These are phyloP conservation scores for Cerceris rybyensis DNA, from an alignment of 2,888 invertebrate species.

Conservation along the genomic window DNA sequence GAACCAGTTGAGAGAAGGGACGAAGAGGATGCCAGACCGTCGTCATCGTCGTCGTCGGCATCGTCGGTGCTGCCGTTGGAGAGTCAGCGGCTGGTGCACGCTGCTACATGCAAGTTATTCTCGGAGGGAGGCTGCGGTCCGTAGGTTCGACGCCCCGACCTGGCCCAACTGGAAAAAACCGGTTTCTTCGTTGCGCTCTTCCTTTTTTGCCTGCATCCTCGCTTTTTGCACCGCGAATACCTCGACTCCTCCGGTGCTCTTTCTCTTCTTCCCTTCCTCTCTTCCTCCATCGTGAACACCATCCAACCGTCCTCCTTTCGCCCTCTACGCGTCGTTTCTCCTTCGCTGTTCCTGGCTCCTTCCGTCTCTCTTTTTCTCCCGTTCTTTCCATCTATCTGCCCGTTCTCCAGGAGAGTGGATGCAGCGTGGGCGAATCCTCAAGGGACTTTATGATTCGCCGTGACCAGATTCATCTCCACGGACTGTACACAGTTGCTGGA, in stretches of 20 bases:
- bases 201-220: slow-evolving; percentile 79
- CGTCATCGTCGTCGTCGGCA: slow-evolving; percentile 49
- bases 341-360: slow-evolving; percentile 9
- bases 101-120: slow-evolving; percentile 80
- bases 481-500: slow-evolving; percentile 25
- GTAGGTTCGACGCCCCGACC: slow-evolving; percentile 82
- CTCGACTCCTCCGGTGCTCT: slow-evolving; percentile 55
- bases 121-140: slow-evolving; percentile 80
- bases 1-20: slow-evolving; percentile 68
- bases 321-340: too few species aligned
- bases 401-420: slow-evolving; percentile 48
- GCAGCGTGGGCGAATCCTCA: slow-evolving; percentile 69
- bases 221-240: slow-evolving; percentile 77
- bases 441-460: slow-evolving; percentile 77
- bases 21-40: slow-evolving; percentile 55
- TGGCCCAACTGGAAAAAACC: slow-evolving; percentile 82
- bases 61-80: slow-evolving; percentile 48
- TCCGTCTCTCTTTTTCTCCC: slow-evolving; percentile 22
- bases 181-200: slow-evolving; percentile 80
- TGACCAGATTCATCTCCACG: slow-evolving; percentile 77
- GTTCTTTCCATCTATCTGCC: slow-evolving; percentile 31
- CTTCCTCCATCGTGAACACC: slow-evolving; percentile 19
- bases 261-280: slow-evolving; percentile 33
- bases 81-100: slow-evolving; percentile 50
- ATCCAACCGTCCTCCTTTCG: too few species aligned